Evolutionary conservation across 1,140 invertebrate genomes (phyloP).

Genomic region (Calephelis nemesis): DNA sequence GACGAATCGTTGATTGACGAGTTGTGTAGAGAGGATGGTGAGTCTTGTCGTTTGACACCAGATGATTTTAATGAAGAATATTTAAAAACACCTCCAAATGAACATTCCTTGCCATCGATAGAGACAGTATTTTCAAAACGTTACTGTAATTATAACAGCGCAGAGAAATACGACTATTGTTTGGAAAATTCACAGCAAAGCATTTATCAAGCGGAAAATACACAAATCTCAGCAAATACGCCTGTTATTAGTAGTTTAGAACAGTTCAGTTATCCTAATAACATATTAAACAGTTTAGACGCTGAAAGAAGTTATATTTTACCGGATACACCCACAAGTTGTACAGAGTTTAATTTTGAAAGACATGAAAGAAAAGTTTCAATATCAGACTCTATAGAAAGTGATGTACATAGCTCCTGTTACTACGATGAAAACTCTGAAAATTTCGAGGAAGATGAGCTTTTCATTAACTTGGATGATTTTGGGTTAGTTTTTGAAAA

Average conservation of each 20-base stretch:
- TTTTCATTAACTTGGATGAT: constrained; percentile 70
- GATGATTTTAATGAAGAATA: constrained; percentile 67
- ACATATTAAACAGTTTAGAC: constrained; percentile 65
- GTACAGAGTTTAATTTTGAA: constrained; percentile 67
- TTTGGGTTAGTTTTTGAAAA: constrained; percentile 61
- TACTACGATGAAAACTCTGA: constrained; percentile 72
- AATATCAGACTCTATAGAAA: constrained; percentile 65
- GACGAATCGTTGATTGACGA: constrained; percentile 70
- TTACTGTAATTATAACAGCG: constrained; percentile 64
- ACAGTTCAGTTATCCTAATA: constrained; percentile 73
- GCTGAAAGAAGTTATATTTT: constrained; percentile 55
- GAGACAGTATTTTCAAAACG: constrained; percentile 76
- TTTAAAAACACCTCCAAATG: constrained; percentile 44
- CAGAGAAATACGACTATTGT: constrained; percentile 34
- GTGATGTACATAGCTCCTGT: constrained; percentile 59
- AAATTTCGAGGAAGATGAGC: constrained; percentile 67
- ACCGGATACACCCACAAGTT: constrained; percentile 69
- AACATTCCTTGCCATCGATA: constrained; percentile 69
- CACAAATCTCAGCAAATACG: constrained; percentile 34
- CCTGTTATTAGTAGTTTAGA: constrained; percentile 62
- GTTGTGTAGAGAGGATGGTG: constrained; percentile 65
- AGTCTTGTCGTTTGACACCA: constrained; percentile 55
- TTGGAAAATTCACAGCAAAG: constrained; percentile 34
- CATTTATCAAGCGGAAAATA: constrained; percentile 37
- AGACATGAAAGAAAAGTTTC: constrained; percentile 59